Evolutionary conservation across 2,888 invertebrate species (phyloP), one percentile per base, ranked within the genome.

Genomic region (Caenorhabditis sp.): DNA sequence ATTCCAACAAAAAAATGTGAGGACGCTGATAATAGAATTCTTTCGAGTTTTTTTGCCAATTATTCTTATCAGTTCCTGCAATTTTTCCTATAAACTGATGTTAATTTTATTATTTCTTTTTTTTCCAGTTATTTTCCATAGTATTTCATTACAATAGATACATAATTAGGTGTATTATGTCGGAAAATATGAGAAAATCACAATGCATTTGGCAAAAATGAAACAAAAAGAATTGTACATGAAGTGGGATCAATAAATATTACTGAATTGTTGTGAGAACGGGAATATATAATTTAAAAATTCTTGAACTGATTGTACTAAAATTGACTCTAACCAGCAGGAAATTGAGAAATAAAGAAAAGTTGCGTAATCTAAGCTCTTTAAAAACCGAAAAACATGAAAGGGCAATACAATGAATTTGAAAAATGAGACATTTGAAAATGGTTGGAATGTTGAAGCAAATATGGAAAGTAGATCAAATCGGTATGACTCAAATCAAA

Each of bases 311-410:
- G 50, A 50, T 19, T 4, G 14, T 50, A n/a, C 50, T 50, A 50
- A 4, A 50, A 17, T n/a, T 4, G 50, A 50, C 12, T 26, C 55
- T 55, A 50, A 43, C 21, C 37, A 61, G 43, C 59, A 55, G 50
- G 14, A 14, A 54, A 66, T n/a, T 14, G n/a, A 49, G 14, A 49
- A 51, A 36, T 3, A 50, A 55, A 24, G 12, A n/a, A 58, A 53
- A 62, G 62, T 65, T 4, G 31, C 31, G 31, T 54, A 64, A 70
- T 70, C 70, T 70, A 70, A 70, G 70, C 70, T 70, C 70, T 58
- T 70, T 59, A 27, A 54, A 23, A 54, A 66, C 66, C 70, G 53
- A 70, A 70, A 66, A 69, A 64, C 49, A 51, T 37, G n/a, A 43
- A 61, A 43, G 54, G 31, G 31, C 31, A 69, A 31, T 27, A 58